Evolutionary conservation across 2,888 invertebrate genomes (phyloP), one percentile per base, ranked within the genome.

Genomic region (Papilio gigon): DNA sequence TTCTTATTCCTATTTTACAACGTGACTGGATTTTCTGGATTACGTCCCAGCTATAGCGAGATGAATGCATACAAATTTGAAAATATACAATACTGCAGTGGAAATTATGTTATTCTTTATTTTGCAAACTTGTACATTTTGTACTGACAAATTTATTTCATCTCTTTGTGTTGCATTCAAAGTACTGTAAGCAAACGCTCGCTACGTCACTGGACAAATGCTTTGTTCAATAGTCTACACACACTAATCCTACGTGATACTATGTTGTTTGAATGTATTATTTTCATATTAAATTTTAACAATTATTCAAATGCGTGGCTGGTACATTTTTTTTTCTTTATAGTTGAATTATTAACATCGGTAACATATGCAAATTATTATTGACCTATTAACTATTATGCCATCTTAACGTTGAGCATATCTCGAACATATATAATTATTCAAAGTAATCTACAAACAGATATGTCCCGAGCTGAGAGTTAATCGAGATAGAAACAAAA

Each of bases 1-100:
- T 65, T 40, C n/a, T 6, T 27, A 22, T 59, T 35, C 44, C 25
- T 37, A 66, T 53, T 33, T 50, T 3, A 22, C 33, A 47, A 53
- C 50, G 64, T 11, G 56, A 63, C 63, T 47, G 63, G 63, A 25
- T 20, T 33, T 14, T 63, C 22, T 63, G 22, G 47, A 63, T 63
- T 30, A 30, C 47, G 35, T 33, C 5, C 30, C 27, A 14, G 47
- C 11, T 14, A 33, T 63, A 12, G 63, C 1, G 20, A 33, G 22
- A 50, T 63, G n/a, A 42, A 60, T 60, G 35, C 60, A 60, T 60
- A 40, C 40, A 20, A 20, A 17, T 50, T 25, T 50, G 14, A 25
- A 50, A 50, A 30, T 30, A 17, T 30, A 17, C 30, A n/a, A 56
- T 30, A 17, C 17, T 56, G n/a, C 17, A 30, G 30, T 8, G 17